A percentile compares a stretch with the other conserved stretches of the same genome.
Conservation (phyloP, 2,113 vertebrate genomes). For the Oryzias curvinotus region DNA sequence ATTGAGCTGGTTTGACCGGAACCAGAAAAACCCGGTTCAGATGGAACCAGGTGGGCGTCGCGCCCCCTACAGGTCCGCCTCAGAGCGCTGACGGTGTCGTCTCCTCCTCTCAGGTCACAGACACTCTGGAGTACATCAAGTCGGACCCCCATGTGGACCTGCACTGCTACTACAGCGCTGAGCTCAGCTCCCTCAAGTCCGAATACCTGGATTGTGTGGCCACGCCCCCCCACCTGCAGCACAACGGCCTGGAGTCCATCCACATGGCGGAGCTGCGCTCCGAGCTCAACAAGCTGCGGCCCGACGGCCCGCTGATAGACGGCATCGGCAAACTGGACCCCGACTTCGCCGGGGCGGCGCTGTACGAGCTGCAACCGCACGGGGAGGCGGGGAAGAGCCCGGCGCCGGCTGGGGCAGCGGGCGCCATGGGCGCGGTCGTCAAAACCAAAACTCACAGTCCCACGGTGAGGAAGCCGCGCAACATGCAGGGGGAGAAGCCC, state of each 20-base stretch:
- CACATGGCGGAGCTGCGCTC: constrained; percentile 81
- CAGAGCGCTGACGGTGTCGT: background rate
- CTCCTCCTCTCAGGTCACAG: constrained; percentile 62
- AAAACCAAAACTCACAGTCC: constrained; percentile 55
- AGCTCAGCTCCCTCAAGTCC: constrained; percentile 63
- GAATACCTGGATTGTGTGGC: constrained; percentile 66
- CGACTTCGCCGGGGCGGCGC: constrained; percentile 51
- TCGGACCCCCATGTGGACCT: constrained; percentile 79
- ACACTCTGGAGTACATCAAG: constrained; percentile 80
- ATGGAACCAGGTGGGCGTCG: too few species aligned
- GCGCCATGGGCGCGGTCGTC: background rate
- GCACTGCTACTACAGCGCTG: constrained; percentile 78
- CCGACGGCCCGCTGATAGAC: constrained; percentile 68
- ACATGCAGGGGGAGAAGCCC: constrained; percentile 75
- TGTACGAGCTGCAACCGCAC: constrained; percentile 65
- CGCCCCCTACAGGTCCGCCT: too few species aligned
- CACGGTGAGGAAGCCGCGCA: constrained; percentile 72
- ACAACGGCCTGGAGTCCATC: constrained; percentile 79
- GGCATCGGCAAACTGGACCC: constrained; percentile 67
- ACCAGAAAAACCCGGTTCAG: too few species aligned
- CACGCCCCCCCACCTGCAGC: constrained; percentile 62
- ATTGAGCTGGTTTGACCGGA: too few species aligned
- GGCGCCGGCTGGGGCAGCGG: background rate
- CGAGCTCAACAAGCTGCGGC: constrained; percentile 80
- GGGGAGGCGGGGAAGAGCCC: constrained; percentile 40